Evolutionary conservation across 1,140 invertebrate genomes (phyloP).

Genomic region (Callitettix versicolor): DNA sequence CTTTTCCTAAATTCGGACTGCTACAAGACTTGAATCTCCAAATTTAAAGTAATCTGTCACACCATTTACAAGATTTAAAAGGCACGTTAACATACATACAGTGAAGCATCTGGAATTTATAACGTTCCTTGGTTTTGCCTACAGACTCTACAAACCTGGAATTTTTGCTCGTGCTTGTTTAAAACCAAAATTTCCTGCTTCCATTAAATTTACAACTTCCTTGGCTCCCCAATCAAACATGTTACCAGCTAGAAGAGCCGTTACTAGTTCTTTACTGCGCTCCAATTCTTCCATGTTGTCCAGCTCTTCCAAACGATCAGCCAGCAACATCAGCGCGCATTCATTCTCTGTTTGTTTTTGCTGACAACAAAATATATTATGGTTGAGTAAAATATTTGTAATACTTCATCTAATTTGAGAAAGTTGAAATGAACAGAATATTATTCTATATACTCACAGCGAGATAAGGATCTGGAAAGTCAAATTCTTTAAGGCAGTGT

Average conservation of each 20-base stretch:
- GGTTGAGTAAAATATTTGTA: neutral
- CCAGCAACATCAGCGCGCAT: constrained; percentile 43
- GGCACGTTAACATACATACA: no score
- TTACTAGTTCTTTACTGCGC: constrained; percentile 43
- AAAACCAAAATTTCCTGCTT: constrained; percentile 64
- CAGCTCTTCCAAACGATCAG: constrained; percentile 38
- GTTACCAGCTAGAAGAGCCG: constrained; percentile 66
- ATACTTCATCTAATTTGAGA: neutral
- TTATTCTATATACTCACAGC: constrained; percentile 33
- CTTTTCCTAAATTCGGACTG: no score
- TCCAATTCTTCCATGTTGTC: constrained; percentile 42
- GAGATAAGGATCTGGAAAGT: constrained; percentile 88
- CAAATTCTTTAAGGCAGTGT: constrained; percentile 78
- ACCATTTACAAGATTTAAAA: no score
- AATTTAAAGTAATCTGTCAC: no score
- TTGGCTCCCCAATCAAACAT: constrained; percentile 96
- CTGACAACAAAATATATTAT: constrained; percentile 31
- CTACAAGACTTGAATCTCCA: no score
- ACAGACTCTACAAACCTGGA: no score
- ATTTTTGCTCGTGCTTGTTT: constrained; percentile 65
- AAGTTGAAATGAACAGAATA: neutral
- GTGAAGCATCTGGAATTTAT: no score
- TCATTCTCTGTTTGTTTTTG: constrained; percentile 62
- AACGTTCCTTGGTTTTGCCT: no score
- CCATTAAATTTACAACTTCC: constrained; percentile 74